Evolutionary conservation across 2,797 vertebrate genomes (phyloP), one percentile per base, ranked within the genome.

Genomic region (Acanthiza pusilla): DNA sequence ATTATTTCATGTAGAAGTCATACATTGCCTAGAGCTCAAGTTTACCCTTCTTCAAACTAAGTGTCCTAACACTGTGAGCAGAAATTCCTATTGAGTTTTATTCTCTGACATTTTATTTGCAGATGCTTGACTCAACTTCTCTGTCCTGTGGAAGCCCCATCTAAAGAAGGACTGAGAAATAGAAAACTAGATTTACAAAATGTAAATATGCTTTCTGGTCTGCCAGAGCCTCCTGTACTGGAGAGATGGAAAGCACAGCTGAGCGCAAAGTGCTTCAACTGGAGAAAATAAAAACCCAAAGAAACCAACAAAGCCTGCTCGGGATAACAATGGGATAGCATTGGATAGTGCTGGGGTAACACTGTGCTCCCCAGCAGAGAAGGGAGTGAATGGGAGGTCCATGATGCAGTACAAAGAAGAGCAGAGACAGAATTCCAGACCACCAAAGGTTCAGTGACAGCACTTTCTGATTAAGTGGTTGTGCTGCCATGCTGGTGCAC

Each of bases 271-370:
- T 53, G 3, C 2, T 71, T 17, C 26, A n/a, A 18, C 8, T 11
- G 4, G 3, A 8, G 23, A 26, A 23, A 19, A 7, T 15, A 5
- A 29, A 10, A 16, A 17, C 12, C 26, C 6, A 10, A 36, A 26
- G 30, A 7, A 3, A 22, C 43, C 43, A 43, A 19, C 7, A 25
- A 53, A 15, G 2, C 0, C 10, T 66, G 1, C 6, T 29, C 51
- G 25, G 18, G 4, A 30, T 20, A 29, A n/a, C 0, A 1, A 0
- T 43, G 18, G 38, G 30, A 5, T 50, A 34, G 1, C 25, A 20
- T 14, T 34, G 27, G 5, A 15, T 4, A 27, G 13, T 6, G 38
- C 27, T 47, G 7, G 13, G 3, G 9, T 36, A 51, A 3, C 12
- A 22, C 3, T 63, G 11, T 19, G 5, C 2, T 75, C 10, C 18